Conservation (phyloP, 2,797 vertebrate species). For the Gouania willdenowi region DNA sequence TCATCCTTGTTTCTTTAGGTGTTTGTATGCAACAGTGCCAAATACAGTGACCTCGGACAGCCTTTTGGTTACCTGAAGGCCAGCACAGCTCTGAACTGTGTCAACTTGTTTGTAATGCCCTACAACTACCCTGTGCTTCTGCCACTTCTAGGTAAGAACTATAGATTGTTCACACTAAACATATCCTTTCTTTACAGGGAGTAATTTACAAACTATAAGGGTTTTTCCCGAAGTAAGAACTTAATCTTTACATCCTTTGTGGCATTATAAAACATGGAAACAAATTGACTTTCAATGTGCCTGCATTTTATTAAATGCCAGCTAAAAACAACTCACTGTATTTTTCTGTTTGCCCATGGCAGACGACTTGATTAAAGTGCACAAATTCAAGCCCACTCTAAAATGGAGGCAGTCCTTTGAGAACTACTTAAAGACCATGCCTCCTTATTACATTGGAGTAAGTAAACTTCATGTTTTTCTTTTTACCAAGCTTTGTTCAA, state of each 20-base stretch:
- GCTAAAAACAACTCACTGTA: too few species aligned
- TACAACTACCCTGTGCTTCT: constrained; percentile 98
- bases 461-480: too few species aligned
- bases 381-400: constrained; percentile 97
- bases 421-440: constrained; percentile 98
- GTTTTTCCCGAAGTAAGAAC: too few species aligned
- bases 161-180: neutral
- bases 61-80: constrained; percentile 98
- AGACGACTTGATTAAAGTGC: constrained; percentile 99
- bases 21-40: constrained; percentile 96
- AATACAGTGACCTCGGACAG: constrained; percentile 94
- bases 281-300: too few species aligned
- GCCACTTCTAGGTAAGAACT: constrained; percentile 87
- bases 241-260: too few species aligned
- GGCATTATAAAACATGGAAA: too few species aligned
- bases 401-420: constrained; percentile 98
- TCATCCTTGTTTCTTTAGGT: constrained; percentile 75
- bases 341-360: too few species aligned
- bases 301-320: too few species aligned
- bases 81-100: constrained; percentile 95
- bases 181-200: too few species aligned
- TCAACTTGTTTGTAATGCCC: constrained; percentile 99
- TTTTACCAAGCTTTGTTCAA: neutral
- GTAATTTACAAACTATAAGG: too few species aligned
- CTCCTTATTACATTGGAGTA: constrained; percentile 96